Conservation (phyloP, 2,888 invertebrate genomes). For the Sarcophaga carnaria region DNA sequence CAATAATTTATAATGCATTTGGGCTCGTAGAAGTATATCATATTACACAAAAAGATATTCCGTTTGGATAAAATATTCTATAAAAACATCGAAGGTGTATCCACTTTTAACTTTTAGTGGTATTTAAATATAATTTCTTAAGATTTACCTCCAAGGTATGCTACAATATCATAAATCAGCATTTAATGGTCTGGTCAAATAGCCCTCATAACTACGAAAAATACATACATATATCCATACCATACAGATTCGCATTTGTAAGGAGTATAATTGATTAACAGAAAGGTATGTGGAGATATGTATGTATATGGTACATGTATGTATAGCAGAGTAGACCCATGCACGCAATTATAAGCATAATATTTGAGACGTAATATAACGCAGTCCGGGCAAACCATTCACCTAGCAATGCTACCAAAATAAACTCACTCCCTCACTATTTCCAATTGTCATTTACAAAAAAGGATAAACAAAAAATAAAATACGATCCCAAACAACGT, state of each 20-base stretch:
- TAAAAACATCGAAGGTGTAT: no score
- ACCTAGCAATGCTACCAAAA: not conserved
- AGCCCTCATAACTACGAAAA: slow-evolving; percentile 23
- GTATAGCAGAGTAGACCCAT: no score
- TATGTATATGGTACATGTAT: no score
- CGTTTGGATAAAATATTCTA: no score
- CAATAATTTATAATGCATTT: slow-evolving; percentile 39
- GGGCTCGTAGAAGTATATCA: slow-evolving; percentile 24
- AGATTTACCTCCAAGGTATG: not conserved
- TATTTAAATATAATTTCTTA: no score
- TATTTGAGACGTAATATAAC: not conserved
- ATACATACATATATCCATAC: slow-evolving; percentile 7
- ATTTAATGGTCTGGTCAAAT: slow-evolving; percentile 60
- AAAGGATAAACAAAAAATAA: slow-evolving; percentile 61
- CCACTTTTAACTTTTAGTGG: no score
- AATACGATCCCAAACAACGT: slow-evolving; percentile 52
- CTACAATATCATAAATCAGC: slow-evolving; percentile 53
- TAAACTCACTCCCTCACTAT: slow-evolving; percentile 31
- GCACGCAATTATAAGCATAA: not conserved
- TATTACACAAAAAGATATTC: slow-evolving; percentile 13
- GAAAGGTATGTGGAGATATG: not conserved
- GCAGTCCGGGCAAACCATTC: not conserved
- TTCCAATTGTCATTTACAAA: slow-evolving; percentile 67
- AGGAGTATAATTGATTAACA: slow-evolving; percentile 2
- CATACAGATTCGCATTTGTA: slow-evolving; percentile 54